These are phyloP conservation scores for Coenonympha arcania DNA, from an alignment of 2,888 invertebrate genomes.

Conservation along the genomic window DNA sequence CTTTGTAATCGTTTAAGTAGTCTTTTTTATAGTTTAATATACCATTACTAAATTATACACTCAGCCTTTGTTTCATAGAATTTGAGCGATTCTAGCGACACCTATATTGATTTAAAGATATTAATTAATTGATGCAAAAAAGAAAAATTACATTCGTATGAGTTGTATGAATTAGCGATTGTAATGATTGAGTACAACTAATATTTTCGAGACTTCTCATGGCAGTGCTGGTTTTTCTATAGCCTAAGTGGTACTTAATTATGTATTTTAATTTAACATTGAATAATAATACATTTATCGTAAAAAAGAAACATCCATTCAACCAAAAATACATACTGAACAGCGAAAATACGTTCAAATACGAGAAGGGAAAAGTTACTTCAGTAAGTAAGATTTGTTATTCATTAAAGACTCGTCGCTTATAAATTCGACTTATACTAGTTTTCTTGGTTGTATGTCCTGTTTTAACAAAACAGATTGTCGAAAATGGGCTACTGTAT, in stretches of 20 bases:
- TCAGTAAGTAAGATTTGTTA: neutral
- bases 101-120: constrained; percentile 20
- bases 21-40: neutral
- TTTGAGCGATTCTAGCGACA: constrained; percentile 35
- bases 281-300: neutral
- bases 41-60: neutral
- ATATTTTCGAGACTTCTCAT: constrained; percentile 24
- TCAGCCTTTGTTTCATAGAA: constrained; percentile 8
- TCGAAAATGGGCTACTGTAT: constrained; percentile 37
- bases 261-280: constrained; percentile 3
- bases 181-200: constrained; percentile 8
- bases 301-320: neutral
- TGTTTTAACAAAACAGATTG: constrained; percentile 9
- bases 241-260: constrained; percentile 8
- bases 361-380: too few species aligned
- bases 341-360: neutral
- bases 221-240: constrained; percentile 26
- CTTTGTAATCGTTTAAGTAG: neutral
- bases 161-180: constrained; percentile 13
- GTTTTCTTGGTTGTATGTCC: neutral
- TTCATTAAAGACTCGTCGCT: neutral
- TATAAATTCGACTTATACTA: neutral
- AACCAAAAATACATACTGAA: neutral
- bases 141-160: constrained; percentile 7
- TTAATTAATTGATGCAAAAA: neutral